These are phyloP conservation scores for Pseudomyrmex concolor DNA, from an alignment of 1,140 invertebrate species.

Conservation along the genomic window DNA sequence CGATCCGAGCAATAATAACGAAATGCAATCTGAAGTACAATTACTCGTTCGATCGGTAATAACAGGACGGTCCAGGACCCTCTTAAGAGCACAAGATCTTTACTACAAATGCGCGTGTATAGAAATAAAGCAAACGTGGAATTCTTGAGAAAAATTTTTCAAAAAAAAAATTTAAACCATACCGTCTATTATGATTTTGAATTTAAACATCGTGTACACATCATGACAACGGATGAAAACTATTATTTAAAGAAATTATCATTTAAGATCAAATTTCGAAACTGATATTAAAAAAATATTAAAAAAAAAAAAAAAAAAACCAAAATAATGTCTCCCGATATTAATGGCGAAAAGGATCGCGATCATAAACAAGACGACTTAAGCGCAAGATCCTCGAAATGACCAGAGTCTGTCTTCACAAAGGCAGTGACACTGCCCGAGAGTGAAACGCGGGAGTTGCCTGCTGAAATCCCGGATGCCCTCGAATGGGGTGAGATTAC, in stretches of 20 bases:
- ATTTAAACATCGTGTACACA: no score
- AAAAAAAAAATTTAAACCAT: no score
- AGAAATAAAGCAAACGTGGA: background rate
- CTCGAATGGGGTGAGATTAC: constrained; percentile 43
- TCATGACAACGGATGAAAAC: background rate
- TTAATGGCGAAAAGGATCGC: constrained; percentile 74
- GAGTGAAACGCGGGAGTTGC: constrained; percentile 12
- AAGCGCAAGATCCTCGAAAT: constrained; percentile 78
- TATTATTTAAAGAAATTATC: background rate
- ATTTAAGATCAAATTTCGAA: constrained; percentile 5
- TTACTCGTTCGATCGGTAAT: no score
- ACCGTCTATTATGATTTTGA: no score
- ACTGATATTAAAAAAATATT: constrained; percentile 55
- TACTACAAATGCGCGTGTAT: background rate
- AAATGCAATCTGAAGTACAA: no score
- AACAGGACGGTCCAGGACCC: no score
- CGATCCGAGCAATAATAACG: no score
- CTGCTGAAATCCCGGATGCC: constrained; percentile 25
- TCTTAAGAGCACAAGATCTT: background rate
- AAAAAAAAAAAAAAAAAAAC: no score
- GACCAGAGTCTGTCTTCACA: constrained; percentile 77
- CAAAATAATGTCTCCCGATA: constrained; percentile 41
- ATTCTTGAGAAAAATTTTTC: no score
- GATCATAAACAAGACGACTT: constrained; percentile 82
- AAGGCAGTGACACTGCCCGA: constrained; percentile 33